Percentiles rank a stretch among this genome's conserved stretches.
Evolutionary conservation across 2,888 invertebrate species (phyloP).

Genomic region (Pegoplata infirma): DNA sequence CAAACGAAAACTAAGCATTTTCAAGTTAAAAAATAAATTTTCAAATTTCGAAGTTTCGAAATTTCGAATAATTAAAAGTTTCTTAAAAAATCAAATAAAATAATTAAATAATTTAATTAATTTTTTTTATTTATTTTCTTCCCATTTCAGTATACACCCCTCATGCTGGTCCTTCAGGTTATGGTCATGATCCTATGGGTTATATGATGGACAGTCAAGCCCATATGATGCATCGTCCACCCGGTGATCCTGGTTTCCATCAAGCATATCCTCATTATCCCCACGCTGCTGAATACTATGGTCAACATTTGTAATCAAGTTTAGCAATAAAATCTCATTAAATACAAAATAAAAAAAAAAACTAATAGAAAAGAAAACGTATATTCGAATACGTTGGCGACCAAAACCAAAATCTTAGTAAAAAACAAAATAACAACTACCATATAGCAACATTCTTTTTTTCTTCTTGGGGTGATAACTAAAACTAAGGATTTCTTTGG

Average conservation of each 20-base stretch:
- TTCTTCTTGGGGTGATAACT: background rate
- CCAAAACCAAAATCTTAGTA: slow-evolving; percentile 58
- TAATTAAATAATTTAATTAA: background rate
- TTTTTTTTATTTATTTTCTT: background rate
- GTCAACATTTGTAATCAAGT: slow-evolving; percentile 90
- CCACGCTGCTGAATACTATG: slow-evolving; percentile 95
- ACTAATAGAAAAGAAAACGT: slow-evolving; percentile 7
- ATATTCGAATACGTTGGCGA: slow-evolving; percentile 24
- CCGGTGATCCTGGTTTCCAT: slow-evolving; percentile 95
- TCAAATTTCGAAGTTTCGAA: background rate
- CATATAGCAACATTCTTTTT: slow-evolving; percentile 59
- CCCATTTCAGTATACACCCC: slow-evolving; percentile 87
- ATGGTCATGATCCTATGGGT: slow-evolving; percentile 98
- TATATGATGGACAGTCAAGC: slow-evolving; percentile 98
- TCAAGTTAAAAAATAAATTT: no score
- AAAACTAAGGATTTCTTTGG: slow-evolving; percentile 19
- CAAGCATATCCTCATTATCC: slow-evolving; percentile 94
- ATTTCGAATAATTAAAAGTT: background rate
- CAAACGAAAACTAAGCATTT: no score
- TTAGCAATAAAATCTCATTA: slow-evolving; percentile 57
- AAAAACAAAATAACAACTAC: slow-evolving; percentile 22
- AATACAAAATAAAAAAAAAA: slow-evolving; percentile 11
- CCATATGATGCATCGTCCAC: slow-evolving; percentile 97
- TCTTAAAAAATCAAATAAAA: no score
- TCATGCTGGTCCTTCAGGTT: slow-evolving; percentile 96